A percentile compares a stretch with the other conserved stretches of the same genome.
Conservation (phyloP, 35 echinoderm and acorn worm species). For the Acanthaster planci region DNA sequence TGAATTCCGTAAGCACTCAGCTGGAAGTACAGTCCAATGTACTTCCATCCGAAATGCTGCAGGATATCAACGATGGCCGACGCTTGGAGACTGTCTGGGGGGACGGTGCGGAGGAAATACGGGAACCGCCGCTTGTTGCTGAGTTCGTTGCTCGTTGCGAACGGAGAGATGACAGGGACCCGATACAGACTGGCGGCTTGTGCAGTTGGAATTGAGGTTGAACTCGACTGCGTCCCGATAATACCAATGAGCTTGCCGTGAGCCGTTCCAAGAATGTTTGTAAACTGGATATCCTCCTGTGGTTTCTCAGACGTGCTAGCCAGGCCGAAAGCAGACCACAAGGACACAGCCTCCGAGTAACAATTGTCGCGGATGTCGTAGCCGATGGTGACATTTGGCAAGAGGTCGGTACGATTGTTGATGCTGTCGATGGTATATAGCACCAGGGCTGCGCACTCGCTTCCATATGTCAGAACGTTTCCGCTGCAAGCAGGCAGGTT, state of each 20-base stretch:
- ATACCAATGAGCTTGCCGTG: slow-evolving; percentile 5
- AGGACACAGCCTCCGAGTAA: not conserved
- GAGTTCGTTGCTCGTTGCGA: slow-evolving; percentile 35
- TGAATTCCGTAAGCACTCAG: slow-evolving; percentile 23
- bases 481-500: no score
- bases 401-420: slow-evolving; percentile 30
- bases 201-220: not conserved
- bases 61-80: slow-evolving; percentile 45
- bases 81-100: slow-evolving; percentile 46
- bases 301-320: no score
- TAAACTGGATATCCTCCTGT: no score
- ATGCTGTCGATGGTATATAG: slow-evolving; percentile 30
- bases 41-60: slow-evolving; percentile 27
- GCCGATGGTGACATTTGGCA: slow-evolving; percentile 24
- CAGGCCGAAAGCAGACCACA: not conserved
- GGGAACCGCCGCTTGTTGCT: slow-evolving; percentile 33
- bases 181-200: not conserved
- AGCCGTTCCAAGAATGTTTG: no score
- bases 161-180: slow-evolving; percentile 32
- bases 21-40: slow-evolving; percentile 16
- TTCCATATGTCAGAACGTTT: no score
- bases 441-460: slow-evolving; percentile 18
- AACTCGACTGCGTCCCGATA: not conserved
- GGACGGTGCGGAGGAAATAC: slow-evolving; percentile 46
- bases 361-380: slow-evolving; percentile 40